Evolutionary conservation across 2,888 invertebrate genomes (phyloP).

Genomic region (Odontothrips loti): DNA sequence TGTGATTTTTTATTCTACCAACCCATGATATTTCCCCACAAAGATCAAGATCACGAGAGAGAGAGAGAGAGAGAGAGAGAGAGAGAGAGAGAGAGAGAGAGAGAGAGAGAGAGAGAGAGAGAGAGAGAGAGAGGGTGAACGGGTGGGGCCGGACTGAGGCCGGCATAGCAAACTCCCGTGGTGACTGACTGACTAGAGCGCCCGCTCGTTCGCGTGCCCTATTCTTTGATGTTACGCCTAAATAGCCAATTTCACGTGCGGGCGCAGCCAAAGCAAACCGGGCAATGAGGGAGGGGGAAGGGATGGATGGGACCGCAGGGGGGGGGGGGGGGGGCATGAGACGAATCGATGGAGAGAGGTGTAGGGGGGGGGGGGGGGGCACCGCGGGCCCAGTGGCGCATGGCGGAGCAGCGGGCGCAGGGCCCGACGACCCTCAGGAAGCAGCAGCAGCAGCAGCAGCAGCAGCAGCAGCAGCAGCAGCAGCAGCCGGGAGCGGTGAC

Average conservation of each 20-base stretch:
- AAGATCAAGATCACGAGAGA: no score
- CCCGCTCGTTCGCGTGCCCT: not conserved
- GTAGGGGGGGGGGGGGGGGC: not conserved
- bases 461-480: no score
- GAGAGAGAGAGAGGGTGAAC: not conserved
- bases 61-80: no score
- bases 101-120: not conserved
- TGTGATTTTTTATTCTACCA: no score
- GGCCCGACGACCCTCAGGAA: not conserved
- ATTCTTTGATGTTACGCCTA: conserved; percentile 17
- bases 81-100: no score
- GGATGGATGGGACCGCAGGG: not conserved
- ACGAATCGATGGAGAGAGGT: not conserved
- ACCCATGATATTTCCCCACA: no score
- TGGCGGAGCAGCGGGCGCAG: not conserved
- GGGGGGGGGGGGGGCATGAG: not conserved
- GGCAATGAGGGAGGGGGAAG: not conserved
- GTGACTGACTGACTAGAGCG: no score
- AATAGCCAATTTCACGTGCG: conserved; percentile 19
- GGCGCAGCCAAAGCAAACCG: not conserved
- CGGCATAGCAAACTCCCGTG: not conserved
- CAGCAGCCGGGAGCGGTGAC: no score
- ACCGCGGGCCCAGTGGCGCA: not conserved
- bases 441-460: no score
- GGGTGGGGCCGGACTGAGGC: not conserved